phyloP scores from a whole-genome alignment of 2,888 invertebrate genomes.

The Tuta absoluta region DNA sequence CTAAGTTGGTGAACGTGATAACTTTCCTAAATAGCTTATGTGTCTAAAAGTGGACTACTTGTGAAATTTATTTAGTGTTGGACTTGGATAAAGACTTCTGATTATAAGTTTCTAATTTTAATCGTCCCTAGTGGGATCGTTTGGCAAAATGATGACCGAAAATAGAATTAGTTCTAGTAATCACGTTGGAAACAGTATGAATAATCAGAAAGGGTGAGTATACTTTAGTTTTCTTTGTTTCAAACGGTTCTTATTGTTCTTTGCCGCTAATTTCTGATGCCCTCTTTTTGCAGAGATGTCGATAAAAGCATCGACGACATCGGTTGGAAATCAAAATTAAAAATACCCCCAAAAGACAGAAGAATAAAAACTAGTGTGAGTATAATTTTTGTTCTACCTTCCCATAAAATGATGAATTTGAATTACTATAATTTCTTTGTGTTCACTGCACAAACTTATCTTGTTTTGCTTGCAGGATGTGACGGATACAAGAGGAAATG shows the following conservation, averaged over 20 bases:
- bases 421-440: background rate
- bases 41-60: conserved; percentile 75
- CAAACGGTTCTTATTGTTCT: conserved; percentile 29
- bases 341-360: conserved; percentile 97
- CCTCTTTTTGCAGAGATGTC: conserved; percentile 78
- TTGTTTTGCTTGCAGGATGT: conserved; percentile 88
- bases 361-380: conserved; percentile 98
- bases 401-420: background rate
- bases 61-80: conserved; percentile 78
- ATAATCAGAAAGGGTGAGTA: conserved; percentile 82
- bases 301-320: conserved; percentile 88
- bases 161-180: conserved; percentile 86
- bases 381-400: conserved; percentile 15
- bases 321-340: conserved; percentile 98
- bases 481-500: conserved; percentile 98
- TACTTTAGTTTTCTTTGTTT: conserved; percentile 32
- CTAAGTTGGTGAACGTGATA: conserved; percentile 77
- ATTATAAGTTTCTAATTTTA: conserved; percentile 77
- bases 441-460: background rate
- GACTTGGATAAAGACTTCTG: conserved; percentile 75
- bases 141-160: conserved; percentile 87
- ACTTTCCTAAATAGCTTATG: conserved; percentile 73
- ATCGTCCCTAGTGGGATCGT: conserved; percentile 72
- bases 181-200: conserved; percentile 82
- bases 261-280: conserved; percentile 33